Base-by-base conservation (phyloP, 2,113 vertebrate species). In the Bos taurus region DNA sequence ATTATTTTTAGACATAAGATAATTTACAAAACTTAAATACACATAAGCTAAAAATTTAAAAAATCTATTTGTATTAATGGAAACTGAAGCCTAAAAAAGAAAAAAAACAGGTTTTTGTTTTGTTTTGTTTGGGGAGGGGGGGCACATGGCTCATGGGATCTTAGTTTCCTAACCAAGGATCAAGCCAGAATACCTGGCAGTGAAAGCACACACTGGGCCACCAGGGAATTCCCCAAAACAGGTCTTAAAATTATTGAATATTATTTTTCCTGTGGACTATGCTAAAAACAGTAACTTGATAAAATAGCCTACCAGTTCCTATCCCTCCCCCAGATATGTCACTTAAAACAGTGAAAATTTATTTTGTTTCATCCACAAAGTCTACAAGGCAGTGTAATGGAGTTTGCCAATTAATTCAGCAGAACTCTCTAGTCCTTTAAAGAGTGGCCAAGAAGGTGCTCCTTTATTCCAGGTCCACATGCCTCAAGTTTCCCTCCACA, bases 1-100 rank as follows among this genome's bases (percentile, higher is more conserved):
- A 46, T 78, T 93, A 91, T 52, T 88, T 91, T 91, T 67, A 94
- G 74, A 85, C 40, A n/a, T 88, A 50, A 89, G 43, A 60, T 60
- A 90, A 93, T 60, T 54, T 54, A 88, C 54, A 57, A 77, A 90
- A 87, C 57, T 94, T 26, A 93, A 94, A 91, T 64, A 80, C 3
- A 74, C 14, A 78, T 83, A 78, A 64, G 30, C 74, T 91, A 60
- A 78, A 93, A 71, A 43, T 74, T 19, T 0, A 60, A 48, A 87
- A 23, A 62, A 81, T 40, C 8, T 62, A 91, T 78, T 36, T 81
- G n/a, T 30, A 82, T 62, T 88, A 84, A 62, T 46, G 9, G 40
- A 90, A 95, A 67, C 26, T 86, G 17, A 87, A 88, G 10, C 28
- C 36, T 74, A 92, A 91, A 91, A 52, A 60, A 50, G 11, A 74